Percentiles rank a stretch among this genome's conserved stretches.
Evolutionary conservation across 2,888 invertebrate genomes (phyloP).

Genomic region (Octonoba sinensis): DNA sequence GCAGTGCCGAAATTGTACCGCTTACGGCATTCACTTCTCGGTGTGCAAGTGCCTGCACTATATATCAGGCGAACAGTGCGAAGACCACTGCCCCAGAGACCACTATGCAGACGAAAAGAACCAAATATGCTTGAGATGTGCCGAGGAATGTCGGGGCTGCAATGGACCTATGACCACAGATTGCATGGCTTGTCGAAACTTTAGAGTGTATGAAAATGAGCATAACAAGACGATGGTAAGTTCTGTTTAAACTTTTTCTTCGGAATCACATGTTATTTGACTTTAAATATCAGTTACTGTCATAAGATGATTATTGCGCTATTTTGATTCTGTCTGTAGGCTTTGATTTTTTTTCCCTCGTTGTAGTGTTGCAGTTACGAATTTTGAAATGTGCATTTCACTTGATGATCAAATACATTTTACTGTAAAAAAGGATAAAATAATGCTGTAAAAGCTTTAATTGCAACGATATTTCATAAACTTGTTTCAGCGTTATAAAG

Average conservation of each 20-base stretch:
- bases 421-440: too few species aligned
- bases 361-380: too few species aligned
- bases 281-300: too few species aligned
- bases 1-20: constrained; percentile 87
- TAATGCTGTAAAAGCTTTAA: too few species aligned
- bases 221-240: constrained; percentile 64
- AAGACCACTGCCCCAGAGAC: constrained; percentile 87
- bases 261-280: too few species aligned
- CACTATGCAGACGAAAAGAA: constrained; percentile 83
- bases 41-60: constrained; percentile 90
- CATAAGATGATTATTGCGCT: too few species aligned
- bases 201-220: constrained; percentile 77
- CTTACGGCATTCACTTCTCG: constrained; percentile 83
- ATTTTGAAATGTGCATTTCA: too few species aligned
- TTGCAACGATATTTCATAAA: too few species aligned
- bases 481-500: too few species aligned
- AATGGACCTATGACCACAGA: constrained; percentile 82
- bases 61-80: constrained; percentile 87
- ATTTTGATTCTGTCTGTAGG: too few species aligned
- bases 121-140: constrained; percentile 82
- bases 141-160: constrained; percentile 87
- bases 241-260: not conserved
- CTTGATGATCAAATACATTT: too few species aligned
- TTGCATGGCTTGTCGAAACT: constrained; percentile 83
- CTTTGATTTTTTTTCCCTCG: too few species aligned